phyloP scores from a whole-genome alignment of 2,888 invertebrate species.

The Lasius platythorax region DNA sequence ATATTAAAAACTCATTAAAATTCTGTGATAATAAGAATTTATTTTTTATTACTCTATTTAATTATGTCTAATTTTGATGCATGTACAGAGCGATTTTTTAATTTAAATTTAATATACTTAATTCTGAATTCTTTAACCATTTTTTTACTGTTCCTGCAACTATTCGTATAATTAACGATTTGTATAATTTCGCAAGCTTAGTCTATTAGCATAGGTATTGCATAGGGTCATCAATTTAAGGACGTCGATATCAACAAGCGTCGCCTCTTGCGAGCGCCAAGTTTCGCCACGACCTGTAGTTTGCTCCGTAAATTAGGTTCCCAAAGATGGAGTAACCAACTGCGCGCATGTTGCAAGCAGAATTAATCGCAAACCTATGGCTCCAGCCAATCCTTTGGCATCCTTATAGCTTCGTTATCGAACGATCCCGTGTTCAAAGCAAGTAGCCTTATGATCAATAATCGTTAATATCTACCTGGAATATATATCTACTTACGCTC shows the following conservation, averaged over 20 bases:
- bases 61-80: slow-evolving; percentile 11
- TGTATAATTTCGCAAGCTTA: slow-evolving; percentile 48
- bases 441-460: slow-evolving; percentile 62
- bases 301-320: slow-evolving; percentile 60
- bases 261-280: slow-evolving; percentile 42
- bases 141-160: neutral
- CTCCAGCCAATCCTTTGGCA: slow-evolving; percentile 61
- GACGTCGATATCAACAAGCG: slow-evolving; percentile 49
- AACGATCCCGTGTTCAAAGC: slow-evolving; percentile 57
- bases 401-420: slow-evolving; percentile 68
- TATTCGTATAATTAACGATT: slow-evolving; percentile 34
- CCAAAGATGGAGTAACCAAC: slow-evolving; percentile 59
- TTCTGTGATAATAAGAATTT: neutral
- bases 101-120: neutral
- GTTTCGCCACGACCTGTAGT: slow-evolving; percentile 46
- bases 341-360: slow-evolving; percentile 44
- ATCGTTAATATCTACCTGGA: slow-evolving; percentile 53
- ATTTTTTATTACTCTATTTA: neutral
- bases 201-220: slow-evolving; percentile 40
- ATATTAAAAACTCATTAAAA: neutral
- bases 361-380: slow-evolving; percentile 68
- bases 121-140: neutral
- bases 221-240: slow-evolving; percentile 39
- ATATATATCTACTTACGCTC: slow-evolving; percentile 4
- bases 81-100: neutral